phyloP scores from a whole-genome alignment of 2,797 vertebrate genomes.

The Cossypha niveicapilla region DNA sequence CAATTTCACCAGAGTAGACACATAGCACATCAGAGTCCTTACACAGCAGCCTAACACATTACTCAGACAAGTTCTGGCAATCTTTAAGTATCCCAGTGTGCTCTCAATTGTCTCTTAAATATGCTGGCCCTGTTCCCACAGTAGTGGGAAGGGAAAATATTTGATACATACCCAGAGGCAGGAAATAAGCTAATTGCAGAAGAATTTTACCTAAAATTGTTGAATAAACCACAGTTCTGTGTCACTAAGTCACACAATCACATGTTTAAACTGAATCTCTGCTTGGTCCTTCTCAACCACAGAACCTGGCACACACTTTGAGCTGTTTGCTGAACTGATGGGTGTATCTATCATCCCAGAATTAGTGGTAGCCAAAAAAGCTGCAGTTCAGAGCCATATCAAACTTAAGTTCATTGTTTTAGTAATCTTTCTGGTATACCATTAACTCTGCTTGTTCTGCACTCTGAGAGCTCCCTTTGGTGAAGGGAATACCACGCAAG shows the following conservation, averaged over 20 bases:
- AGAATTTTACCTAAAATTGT: slow-evolving; percentile 39
- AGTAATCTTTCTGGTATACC: neutral
- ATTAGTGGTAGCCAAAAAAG: neutral
- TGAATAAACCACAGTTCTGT: slow-evolving; percentile 8
- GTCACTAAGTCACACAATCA: slow-evolving; percentile 6
- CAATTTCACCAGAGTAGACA: neutral
- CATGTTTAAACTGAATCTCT: neutral
- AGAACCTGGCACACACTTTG: neutral
- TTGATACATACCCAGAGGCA: slow-evolving; percentile 10
- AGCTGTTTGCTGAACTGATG: neutral
- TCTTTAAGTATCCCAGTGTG: neutral
- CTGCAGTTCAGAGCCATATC: neutral
- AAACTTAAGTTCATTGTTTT: neutral
- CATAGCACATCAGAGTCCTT: neutral
- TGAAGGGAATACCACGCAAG: neutral
- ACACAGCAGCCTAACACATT: neutral
- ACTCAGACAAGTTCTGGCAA: slow-evolving; percentile 11
- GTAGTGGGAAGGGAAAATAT: slow-evolving; percentile 22
- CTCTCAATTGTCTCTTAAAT: slow-evolving; percentile 16
- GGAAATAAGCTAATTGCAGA: slow-evolving; percentile 41
- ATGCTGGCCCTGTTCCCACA: neutral
- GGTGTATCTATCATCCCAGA: neutral
- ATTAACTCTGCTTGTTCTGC: neutral
- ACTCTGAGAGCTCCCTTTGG: neutral
- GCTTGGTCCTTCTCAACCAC: neutral